Evolutionary conservation across 2,797 vertebrate genomes (phyloP).

Genomic region (Menidia menidia): DNA sequence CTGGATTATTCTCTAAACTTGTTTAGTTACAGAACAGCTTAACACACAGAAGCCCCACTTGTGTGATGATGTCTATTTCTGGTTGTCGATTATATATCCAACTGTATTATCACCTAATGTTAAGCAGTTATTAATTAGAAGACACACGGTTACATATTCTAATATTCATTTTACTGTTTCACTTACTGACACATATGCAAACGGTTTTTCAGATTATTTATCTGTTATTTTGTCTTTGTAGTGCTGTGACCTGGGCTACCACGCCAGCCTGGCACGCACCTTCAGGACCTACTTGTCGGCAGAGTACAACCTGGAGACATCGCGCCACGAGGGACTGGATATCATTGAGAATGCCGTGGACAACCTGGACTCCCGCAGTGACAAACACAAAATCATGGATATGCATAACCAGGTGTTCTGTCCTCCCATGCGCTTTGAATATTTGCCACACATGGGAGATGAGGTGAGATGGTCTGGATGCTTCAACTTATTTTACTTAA

Average conservation of each 20-base stretch:
- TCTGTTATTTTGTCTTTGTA: conserved; percentile 51
- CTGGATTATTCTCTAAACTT: not conserved
- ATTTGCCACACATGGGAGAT: conserved; percentile 98
- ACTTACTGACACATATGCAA: not conserved
- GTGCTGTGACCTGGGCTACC: conserved; percentile 98
- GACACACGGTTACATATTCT: not conserved
- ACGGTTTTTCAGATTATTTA: conserved; percentile 6
- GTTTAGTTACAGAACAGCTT: not conserved
- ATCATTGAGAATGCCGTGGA: conserved; percentile 95
- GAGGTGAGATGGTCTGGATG: conserved; percentile 85
- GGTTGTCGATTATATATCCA: not conserved
- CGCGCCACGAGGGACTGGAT: conserved; percentile 96
- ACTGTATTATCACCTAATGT: not conserved
- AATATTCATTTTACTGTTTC: not conserved
- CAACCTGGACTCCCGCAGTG: conserved; percentile 94
- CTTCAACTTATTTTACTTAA: not conserved
- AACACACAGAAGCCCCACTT: not conserved
- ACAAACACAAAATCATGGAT: conserved; percentile 99
- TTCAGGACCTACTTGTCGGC: conserved; percentile 97
- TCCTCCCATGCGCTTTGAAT: conserved; percentile 96
- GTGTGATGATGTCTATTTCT: not conserved
- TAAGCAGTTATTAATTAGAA: not conserved
- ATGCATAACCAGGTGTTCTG: conserved; percentile 99
- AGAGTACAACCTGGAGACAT: conserved; percentile 97
- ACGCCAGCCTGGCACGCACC: conserved; percentile 94